phyloP scores from a whole-genome alignment of 2,888 invertebrate species.

The Xestia xanthographa region DNA sequence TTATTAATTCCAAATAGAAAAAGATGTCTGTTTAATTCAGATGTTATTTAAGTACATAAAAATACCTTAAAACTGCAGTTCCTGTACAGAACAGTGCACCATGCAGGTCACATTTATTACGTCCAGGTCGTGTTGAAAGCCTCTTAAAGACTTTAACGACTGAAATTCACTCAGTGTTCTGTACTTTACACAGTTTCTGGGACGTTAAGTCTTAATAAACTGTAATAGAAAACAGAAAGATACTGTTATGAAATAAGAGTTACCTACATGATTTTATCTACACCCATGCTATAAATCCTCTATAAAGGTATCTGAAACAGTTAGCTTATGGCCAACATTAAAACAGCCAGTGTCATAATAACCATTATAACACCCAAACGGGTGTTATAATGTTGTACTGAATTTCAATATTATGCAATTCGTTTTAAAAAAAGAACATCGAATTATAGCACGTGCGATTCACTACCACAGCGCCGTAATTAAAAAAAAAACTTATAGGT shows the following conservation, averaged over 20 bases:
- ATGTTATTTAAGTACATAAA: neutral
- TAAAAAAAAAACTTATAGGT: too few relatives aligned
- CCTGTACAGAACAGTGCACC: neutral
- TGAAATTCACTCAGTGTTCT: constrained; percentile 42
- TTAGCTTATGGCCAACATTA: too few relatives aligned
- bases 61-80: neutral
- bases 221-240: constrained; percentile 25
- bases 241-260: constrained; percentile 5
- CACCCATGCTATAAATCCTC: too few relatives aligned
- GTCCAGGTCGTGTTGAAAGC: constrained; percentile 41
- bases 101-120: constrained; percentile 46
- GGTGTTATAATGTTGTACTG: too few relatives aligned
- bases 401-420: too few relatives aligned
- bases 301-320: too few relatives aligned
- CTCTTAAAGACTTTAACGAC: constrained; percentile 45
- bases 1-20: neutral
- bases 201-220: constrained; percentile 40
- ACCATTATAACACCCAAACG: too few relatives aligned
- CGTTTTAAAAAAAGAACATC: too few relatives aligned
- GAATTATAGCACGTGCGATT: too few relatives aligned
- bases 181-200: constrained; percentile 19
- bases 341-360: too few relatives aligned
- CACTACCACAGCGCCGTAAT: too few relatives aligned
- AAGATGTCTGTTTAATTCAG: neutral
- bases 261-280: neutral